phyloP scores from a whole-genome alignment of 1,140 invertebrate species.

The Calliphora vicina region DNA sequence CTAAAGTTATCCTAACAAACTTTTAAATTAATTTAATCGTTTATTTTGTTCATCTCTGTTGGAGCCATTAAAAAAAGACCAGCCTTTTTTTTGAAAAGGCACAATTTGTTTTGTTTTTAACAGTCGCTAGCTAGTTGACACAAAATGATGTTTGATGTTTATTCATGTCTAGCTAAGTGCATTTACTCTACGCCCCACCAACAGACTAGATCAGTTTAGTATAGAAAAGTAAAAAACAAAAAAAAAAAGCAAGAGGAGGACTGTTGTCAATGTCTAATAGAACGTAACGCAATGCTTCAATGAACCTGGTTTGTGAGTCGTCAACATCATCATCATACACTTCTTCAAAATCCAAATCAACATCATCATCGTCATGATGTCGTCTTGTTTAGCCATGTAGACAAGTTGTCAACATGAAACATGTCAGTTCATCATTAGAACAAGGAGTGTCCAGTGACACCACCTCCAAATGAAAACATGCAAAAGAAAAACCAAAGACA shows the following conservation, averaged over 20 bases:
- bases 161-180: not conserved
- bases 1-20: no score
- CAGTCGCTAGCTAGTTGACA: not conserved
- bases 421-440: not conserved
- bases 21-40: no score
- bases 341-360: not conserved
- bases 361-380: not conserved
- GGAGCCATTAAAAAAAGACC: no score
- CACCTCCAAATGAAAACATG: not conserved
- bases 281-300: conserved; percentile 9
- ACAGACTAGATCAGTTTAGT: no score
- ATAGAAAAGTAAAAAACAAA: not conserved
- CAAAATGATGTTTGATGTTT: not conserved
- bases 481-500: no score
- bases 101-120: no score
- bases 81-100: no score
- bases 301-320: not conserved
- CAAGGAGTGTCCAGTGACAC: not conserved
- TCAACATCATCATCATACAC: not conserved
- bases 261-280: not conserved
- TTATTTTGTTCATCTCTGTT: no score
- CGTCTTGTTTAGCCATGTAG: no score
- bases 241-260: not conserved
- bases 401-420: not conserved
- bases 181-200: not conserved